A percentile compares a stretch with the other conserved stretches of the same genome.
Conservation (phyloP, 2,888 invertebrate genomes). For the Dinocampus coccinellae region DNA sequence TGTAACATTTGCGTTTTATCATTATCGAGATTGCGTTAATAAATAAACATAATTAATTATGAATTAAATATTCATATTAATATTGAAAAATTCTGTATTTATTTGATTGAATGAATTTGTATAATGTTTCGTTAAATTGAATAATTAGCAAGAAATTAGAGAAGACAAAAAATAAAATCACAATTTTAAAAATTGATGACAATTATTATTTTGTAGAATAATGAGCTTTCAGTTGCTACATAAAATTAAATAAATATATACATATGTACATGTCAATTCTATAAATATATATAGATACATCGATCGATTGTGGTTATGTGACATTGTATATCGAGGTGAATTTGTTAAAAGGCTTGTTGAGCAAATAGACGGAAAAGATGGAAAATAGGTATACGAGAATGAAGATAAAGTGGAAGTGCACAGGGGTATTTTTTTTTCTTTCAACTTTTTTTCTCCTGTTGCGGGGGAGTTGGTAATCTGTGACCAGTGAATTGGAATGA, state of each 20-base stretch:
- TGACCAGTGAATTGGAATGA: constrained; percentile 63
- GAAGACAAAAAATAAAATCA: no score
- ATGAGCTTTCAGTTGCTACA: no score
- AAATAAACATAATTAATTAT: background rate
- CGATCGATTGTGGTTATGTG: constrained; percentile 54
- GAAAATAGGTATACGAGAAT: constrained; percentile 37
- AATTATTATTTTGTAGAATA: no score
- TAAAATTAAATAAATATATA: no score
- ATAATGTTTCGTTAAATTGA: no score
- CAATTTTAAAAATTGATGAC: no score
- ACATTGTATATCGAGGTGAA: constrained; percentile 48
- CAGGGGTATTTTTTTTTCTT: constrained; percentile 11
- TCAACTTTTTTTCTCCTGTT: constrained; percentile 33
- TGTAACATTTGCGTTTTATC: constrained; percentile 50
- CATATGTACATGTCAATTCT: constrained; percentile 16
- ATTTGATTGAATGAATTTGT: no score
- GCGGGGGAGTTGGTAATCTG: constrained; percentile 60
- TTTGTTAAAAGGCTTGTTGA: constrained; percentile 18
- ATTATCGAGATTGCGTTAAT: constrained; percentile 20
- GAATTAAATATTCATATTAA: no score
- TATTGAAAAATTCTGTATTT: no score
- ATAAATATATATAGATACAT: constrained; percentile 48
- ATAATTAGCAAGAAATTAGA: no score
- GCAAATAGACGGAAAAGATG: constrained; percentile 24
- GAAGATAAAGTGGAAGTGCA: constrained; percentile 44